Conservation (phyloP, 2,888 invertebrate genomes). For the Nemapogon koenigi region DNA sequence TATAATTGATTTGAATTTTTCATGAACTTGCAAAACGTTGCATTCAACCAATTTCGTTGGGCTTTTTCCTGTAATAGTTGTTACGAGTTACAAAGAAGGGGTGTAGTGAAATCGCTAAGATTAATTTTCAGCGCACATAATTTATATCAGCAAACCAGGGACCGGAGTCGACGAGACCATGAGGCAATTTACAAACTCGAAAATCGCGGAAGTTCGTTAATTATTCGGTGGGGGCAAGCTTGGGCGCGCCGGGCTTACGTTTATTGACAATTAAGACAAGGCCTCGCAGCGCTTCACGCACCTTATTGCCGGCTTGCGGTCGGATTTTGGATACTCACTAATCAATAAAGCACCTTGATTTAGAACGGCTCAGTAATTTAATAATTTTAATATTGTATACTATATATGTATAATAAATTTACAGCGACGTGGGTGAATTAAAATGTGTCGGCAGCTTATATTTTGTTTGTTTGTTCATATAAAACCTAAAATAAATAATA, state of each 20-base stretch:
- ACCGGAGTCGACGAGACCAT: conserved; percentile 57
- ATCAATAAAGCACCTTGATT: conserved; percentile 35
- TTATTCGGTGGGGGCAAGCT: conserved; percentile 51
- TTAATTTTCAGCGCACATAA: conserved; percentile 58
- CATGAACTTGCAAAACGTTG: background rate
- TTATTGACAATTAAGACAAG: conserved; percentile 62
- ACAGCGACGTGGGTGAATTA: no score
- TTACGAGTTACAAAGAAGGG: conserved; percentile 19
- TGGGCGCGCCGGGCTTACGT: conserved; percentile 45
- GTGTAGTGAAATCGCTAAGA: conserved; percentile 52
- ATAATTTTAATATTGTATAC: no score
- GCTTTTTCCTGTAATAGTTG: background rate
- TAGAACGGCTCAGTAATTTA: no score
- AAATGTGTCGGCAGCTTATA: no score
- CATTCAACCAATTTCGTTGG: background rate
- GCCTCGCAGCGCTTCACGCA: conserved; percentile 38
- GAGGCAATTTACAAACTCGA: conserved; percentile 63
- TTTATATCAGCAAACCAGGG: conserved; percentile 57
- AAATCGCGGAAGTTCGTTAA: conserved; percentile 65
- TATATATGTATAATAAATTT: no score
- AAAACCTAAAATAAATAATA: no score
- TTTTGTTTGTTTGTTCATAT: no score
- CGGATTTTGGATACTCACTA: conserved; percentile 31
- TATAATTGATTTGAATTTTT: no score
- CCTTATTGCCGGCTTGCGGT: conserved; percentile 43